These are phyloP conservation scores for Drosophila formosana DNA, from an alignment of 2,888 invertebrate genomes.

Conservation along the genomic window DNA sequence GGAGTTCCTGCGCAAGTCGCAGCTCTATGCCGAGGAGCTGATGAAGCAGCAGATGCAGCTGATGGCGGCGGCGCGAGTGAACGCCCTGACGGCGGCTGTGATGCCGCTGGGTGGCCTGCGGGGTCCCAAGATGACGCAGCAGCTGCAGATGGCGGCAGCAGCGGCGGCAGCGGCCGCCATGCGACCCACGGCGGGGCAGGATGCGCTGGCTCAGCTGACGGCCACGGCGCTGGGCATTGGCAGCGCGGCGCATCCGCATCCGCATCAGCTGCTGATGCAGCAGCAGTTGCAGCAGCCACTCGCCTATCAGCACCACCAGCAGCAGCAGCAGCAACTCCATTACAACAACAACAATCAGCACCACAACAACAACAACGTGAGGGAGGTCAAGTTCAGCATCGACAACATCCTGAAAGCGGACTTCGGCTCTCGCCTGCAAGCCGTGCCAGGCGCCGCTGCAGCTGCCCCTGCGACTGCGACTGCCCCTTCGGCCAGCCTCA, in stretches of 20 bases:
- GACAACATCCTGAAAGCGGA: slow-evolving; percentile 94
- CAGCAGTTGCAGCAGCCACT: slow-evolving; percentile 7
- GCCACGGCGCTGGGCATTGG: slow-evolving; percentile 80
- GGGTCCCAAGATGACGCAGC: slow-evolving; percentile 87
- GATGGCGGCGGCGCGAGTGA: slow-evolving; percentile 84
- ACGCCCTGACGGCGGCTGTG: slow-evolving; percentile 78
- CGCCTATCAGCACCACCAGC: slow-evolving; percentile 76
- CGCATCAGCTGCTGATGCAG: slow-evolving; percentile 50
- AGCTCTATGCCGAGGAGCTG: slow-evolving; percentile 85
- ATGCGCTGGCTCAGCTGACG: slow-evolving; percentile 82
- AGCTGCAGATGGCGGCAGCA: slow-evolving; percentile 79
- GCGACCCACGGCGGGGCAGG: slow-evolving; percentile 60
- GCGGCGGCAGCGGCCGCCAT: slow-evolving; percentile 75
- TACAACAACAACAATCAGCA: slow-evolving; percentile 65
- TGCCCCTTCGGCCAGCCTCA: slow-evolving; percentile 31
- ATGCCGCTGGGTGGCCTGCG: slow-evolving; percentile 55
- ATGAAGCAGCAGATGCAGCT: slow-evolving; percentile 85
- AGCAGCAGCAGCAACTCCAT: slow-evolving; percentile 69
- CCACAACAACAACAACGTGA: slow-evolving; percentile 63
- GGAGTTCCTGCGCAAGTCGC: slow-evolving; percentile 85
- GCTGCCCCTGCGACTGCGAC: slow-evolving; percentile 4
- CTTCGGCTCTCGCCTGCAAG: slow-evolving; percentile 87
- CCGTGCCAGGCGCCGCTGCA: slow-evolving; percentile 17
- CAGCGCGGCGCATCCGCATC: slow-evolving; percentile 29
- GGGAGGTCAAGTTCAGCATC: slow-evolving; percentile 91